phyloP scores from a whole-genome alignment of 1,140 invertebrate species.

The Vollenhovia emeryi region DNA sequence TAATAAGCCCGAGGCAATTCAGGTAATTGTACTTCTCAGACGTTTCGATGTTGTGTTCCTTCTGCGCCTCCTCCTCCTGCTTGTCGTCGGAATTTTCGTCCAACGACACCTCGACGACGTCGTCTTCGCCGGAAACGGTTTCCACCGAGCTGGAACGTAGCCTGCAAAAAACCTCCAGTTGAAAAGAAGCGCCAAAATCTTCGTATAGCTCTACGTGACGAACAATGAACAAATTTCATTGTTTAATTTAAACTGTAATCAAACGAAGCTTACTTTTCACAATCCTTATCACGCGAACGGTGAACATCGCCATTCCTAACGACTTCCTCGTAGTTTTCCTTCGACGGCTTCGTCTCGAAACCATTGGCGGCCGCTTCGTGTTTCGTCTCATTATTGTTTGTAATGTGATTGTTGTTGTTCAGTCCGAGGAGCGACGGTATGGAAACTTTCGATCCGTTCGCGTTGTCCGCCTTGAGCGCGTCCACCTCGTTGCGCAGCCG shows the following conservation, averaged over 20 bases:
- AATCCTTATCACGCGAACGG: conserved; percentile 60
- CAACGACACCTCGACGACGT: conserved; percentile 75
- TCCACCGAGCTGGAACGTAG: conserved; percentile 72
- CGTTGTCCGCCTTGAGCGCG: conserved; percentile 75
- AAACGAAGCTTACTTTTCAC: conserved; percentile 57
- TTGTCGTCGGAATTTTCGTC: conserved; percentile 58
- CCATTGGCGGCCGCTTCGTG: conserved; percentile 68
- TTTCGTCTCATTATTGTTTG: conserved; percentile 74
- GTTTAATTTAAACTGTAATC: not conserved
- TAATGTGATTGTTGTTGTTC: conserved; percentile 79
- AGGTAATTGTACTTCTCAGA: conserved; percentile 78
- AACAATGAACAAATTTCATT: not conserved
- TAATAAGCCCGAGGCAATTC: conserved; percentile 82
- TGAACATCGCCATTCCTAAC: conserved; percentile 76
- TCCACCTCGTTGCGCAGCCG: conserved; percentile 81
- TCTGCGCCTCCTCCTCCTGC: conserved; percentile 38
- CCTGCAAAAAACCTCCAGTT: conserved; percentile 56
- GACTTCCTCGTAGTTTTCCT: conserved; percentile 78
- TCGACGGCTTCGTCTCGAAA: conserved; percentile 69
- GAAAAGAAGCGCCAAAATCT: conserved; percentile 26
- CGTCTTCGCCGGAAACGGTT: conserved; percentile 76
- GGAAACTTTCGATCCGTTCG: conserved; percentile 78
- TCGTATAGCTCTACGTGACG: not conserved
- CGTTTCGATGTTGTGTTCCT: conserved; percentile 58
- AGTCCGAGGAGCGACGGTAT: conserved; percentile 77